Conservation (phyloP, 2,888 invertebrate genomes). For the Drosophila picticornis region DNA sequence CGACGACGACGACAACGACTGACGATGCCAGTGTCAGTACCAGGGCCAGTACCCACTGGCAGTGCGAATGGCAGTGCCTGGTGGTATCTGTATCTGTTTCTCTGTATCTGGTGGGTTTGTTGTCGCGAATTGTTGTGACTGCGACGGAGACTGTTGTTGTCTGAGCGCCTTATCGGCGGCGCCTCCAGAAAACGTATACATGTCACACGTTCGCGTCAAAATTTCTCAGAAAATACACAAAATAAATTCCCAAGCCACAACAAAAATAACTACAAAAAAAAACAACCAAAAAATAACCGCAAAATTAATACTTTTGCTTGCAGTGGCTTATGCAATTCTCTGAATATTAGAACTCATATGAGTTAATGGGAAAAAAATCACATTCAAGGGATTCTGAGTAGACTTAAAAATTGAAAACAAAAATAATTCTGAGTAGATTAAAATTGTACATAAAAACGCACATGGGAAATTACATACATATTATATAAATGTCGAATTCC, state of each 20-base stretch:
- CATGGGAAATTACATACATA: neutral
- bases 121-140: constrained; percentile 41
- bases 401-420: neutral
- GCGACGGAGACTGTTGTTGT: constrained; percentile 19
- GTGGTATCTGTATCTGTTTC: constrained; percentile 33
- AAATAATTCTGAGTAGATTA: neutral
- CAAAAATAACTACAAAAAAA: constrained; percentile 25
- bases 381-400: neutral
- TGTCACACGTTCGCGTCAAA: constrained; percentile 78
- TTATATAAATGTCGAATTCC: neutral
- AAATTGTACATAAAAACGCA: neutral
- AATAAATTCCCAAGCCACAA: constrained; percentile 22
- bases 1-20: constrained; percentile 52
- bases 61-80: constrained; percentile 10
- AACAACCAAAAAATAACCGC: constrained; percentile 30
- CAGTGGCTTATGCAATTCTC: constrained; percentile 35
- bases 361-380: neutral
- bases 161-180: constrained; percentile 72
- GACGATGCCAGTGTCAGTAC: constrained; percentile 24
- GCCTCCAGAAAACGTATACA: constrained; percentile 72
- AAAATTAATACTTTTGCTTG: constrained; percentile 38
- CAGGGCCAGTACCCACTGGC: constrained; percentile 17
- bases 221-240: constrained; percentile 64
- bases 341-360: constrained; percentile 15
- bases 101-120: constrained; percentile 66